These are phyloP conservation scores for Electrona antarctica DNA, from an alignment of 2,113 vertebrate genomes.

Conservation along the genomic window DNA sequence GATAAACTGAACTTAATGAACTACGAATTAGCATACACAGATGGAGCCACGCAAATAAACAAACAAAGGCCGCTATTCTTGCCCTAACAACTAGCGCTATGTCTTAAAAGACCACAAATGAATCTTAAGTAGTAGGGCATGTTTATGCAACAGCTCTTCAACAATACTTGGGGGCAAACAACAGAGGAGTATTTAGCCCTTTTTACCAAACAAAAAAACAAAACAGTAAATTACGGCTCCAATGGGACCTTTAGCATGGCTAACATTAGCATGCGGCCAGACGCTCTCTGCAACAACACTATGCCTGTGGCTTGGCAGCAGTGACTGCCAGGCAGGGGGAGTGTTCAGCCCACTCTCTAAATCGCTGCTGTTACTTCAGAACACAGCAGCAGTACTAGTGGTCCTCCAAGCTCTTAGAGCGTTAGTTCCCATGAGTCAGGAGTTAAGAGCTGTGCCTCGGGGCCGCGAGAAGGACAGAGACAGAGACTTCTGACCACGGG, in stretches of 20 bases:
- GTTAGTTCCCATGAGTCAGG: conserved; percentile 69
- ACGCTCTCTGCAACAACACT: conserved; percentile 68
- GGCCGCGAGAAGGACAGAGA: conserved; percentile 30
- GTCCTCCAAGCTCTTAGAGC: conserved; percentile 47
- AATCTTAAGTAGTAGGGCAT: conserved; percentile 58
- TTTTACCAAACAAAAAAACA: conserved; percentile 64
- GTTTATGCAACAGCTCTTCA: conserved; percentile 68
- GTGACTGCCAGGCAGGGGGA: conserved; percentile 34
- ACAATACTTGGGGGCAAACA: conserved; percentile 57
- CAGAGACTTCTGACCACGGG: conserved; percentile 48
- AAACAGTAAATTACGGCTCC: conserved; percentile 70
- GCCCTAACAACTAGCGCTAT: conserved; percentile 44
- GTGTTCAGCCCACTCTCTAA: conserved; percentile 42
- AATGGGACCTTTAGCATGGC: conserved; percentile 68
- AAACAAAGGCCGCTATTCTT: conserved; percentile 60
- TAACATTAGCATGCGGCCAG: conserved; percentile 78
- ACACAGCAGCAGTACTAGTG: background rate
- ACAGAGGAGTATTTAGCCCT: conserved; percentile 59
- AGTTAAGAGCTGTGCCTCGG: conserved; percentile 40
- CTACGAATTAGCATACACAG: conserved; percentile 26
- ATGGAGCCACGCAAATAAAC: conserved; percentile 22
- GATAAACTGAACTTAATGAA: conserved; percentile 62
- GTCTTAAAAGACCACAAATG: conserved; percentile 66
- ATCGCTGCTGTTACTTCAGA: conserved; percentile 16
- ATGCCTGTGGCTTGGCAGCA: conserved; percentile 72